A percentile compares a stretch with the other conserved stretches of the same genome.
Conservation (phyloP, 2,797 vertebrate species). For the Acanthurus leucopareius region DNA sequence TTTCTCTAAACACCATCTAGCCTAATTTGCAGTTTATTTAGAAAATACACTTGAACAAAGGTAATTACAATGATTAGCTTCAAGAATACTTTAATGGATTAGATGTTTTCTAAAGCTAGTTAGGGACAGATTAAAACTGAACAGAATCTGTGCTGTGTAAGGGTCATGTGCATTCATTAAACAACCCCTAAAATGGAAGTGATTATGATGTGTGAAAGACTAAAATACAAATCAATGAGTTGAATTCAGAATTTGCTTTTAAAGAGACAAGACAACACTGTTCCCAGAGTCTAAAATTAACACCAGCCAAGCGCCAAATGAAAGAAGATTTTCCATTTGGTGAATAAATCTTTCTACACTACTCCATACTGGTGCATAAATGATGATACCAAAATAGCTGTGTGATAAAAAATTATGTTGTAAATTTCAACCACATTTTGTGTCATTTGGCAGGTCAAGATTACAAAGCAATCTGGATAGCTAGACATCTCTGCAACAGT, state of each 20-base stretch:
- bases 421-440: too few relatives aligned
- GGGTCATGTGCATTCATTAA: constrained; percentile 23
- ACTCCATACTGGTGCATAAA: too few relatives aligned
- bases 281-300: neutral
- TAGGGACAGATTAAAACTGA: constrained; percentile 17
- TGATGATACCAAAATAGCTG: too few relatives aligned
- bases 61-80: constrained; percentile 31
- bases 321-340: neutral
- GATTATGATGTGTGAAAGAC: neutral
- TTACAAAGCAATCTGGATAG: too few relatives aligned
- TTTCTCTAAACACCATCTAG: too few relatives aligned
- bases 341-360: neutral
- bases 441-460: too few relatives aligned
- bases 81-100: constrained; percentile 15
- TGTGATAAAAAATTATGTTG: too few relatives aligned
- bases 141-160: constrained; percentile 32
- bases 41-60: too few relatives aligned
- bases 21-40: too few relatives aligned
- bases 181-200: constrained; percentile 15
- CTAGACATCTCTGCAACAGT: too few relatives aligned
- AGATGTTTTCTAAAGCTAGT: constrained; percentile 24
- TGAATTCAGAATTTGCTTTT: neutral
- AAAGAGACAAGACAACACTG: neutral
- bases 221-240: neutral
- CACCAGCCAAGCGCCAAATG: neutral